Conservation (phyloP, 2,113 vertebrate genomes). For the Rhabdomys dilectus region DNA sequence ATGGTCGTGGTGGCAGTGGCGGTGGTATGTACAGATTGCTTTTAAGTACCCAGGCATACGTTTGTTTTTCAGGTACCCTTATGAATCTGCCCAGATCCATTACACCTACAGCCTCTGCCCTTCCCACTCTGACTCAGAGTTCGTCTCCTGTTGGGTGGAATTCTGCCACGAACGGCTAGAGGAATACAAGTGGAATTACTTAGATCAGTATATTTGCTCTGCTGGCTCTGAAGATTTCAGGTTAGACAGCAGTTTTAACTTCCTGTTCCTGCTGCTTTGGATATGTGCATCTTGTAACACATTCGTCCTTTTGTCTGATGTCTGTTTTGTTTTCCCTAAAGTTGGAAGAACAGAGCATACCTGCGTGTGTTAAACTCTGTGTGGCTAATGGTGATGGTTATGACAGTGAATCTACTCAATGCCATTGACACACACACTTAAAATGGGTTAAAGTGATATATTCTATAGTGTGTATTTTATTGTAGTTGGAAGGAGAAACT, state of each 20-base stretch:
- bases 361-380: neutral
- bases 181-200: constrained; percentile 99
- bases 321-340: neutral
- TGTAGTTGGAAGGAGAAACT: neutral
- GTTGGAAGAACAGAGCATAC: neutral
- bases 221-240: constrained; percentile 99
- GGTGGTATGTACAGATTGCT: neutral
- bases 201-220: constrained; percentile 99
- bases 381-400: neutral
- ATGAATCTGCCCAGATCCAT: constrained; percentile 96
- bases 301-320: constrained; percentile 38
- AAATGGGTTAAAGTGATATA: neutral
- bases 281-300: neutral
- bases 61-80: constrained; percentile 92
- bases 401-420: neutral
- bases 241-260: constrained; percentile 82
- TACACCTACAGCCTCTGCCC: constrained; percentile 98
- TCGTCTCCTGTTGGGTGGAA: constrained; percentile 98
- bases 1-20: no score
- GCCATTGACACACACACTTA: neutral
- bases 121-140: constrained; percentile 94
- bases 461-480: neutral
- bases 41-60: neutral
- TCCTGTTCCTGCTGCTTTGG: neutral
- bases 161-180: constrained; percentile 97